phyloP scores from a whole-genome alignment of 1,140 invertebrate genomes.

The Camponotus pennsylvanicus region DNA sequence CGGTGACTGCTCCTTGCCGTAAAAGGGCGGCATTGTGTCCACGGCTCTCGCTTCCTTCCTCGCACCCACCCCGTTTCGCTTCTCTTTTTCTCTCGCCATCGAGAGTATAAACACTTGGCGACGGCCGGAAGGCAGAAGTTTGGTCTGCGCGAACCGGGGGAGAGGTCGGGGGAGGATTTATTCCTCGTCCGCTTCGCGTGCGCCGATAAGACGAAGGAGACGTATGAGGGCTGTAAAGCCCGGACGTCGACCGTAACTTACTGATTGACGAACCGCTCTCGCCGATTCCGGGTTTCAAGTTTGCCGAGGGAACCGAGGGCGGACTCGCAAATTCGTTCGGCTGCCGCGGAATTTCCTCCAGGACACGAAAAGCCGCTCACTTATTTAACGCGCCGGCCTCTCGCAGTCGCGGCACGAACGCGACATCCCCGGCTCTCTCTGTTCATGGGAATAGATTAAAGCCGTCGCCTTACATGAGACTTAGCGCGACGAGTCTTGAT shows the following conservation, averaged over 20 bases:
- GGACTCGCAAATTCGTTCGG: constrained; percentile 42
- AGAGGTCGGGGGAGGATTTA: constrained; percentile 62
- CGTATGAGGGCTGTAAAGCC: constrained; percentile 53
- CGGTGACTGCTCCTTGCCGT: constrained; percentile 78
- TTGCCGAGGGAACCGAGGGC: constrained; percentile 21
- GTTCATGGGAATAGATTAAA: constrained; percentile 32
- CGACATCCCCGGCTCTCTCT: not conserved
- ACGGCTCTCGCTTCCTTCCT: constrained; percentile 24
- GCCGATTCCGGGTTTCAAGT: constrained; percentile 12
- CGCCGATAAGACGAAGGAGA: constrained; percentile 61
- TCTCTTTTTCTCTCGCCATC: constrained; percentile 18
- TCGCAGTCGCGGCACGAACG: constrained; percentile 48
- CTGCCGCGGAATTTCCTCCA: constrained; percentile 17
- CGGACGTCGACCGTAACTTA: constrained; percentile 65
- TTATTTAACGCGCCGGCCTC: constrained; percentile 27
- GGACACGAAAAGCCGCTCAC: constrained; percentile 29
- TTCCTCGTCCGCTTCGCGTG: constrained; percentile 63
- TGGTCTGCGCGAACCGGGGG: constrained; percentile 36
- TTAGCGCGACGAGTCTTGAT: not conserved
- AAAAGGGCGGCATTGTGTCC: constrained; percentile 77
- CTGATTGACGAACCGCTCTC: constrained; percentile 66
- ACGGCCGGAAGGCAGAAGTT: constrained; percentile 76
- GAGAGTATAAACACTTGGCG: constrained; percentile 72
- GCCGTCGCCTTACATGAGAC: constrained; percentile 12
- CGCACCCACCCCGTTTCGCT: constrained; percentile 1